Evolutionary conservation across 2,888 invertebrate species (phyloP), one percentile per base, ranked within the genome.

Genomic region (Apamea anceps): DNA sequence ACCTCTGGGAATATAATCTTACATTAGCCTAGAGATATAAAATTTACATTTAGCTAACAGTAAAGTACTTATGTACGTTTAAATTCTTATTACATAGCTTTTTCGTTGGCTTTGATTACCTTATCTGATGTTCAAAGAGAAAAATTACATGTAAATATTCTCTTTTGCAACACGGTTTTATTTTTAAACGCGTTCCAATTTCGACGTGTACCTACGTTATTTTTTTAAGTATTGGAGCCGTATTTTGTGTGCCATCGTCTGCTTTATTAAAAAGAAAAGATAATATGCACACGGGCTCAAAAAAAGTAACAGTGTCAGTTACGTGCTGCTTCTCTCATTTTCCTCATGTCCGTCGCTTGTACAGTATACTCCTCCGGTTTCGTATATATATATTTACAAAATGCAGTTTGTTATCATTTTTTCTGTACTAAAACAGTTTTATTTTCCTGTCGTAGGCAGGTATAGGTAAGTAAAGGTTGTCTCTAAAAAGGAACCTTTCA

Each of bases 1-100:
- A 75, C 84, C 81, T 85, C 54, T 37, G 60, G 57, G 45, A 74
- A 73, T 85, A 71, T 85, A 78, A 85, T 82, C 57, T 79, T 42
- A 79, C 63, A 70, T 85, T 85, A 76, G 63, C 82, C 51, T 73
- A 72, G 45, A 72, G 78, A 71, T 57, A 74, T 60, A 72, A 68
- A 25, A 77, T 84, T 74, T 65, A 75, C 72, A 82, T 82, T 82
- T 72, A 60, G 48, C 51, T 42, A 63, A 48, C 70, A 57, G 42
- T 45, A 67, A 71, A 67, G 42, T 71, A 57, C 57, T 25, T 57
- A 12, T 25, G 25, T 57, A 28, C 66, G 37, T 81, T 75, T 66
- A 57, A 54, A 62, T 66, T 85, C n/a, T 48, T 57, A 60, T 42
- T 67, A 67, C 45, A 54, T 54, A n/a, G 66, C 60, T 82, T 62